phyloP scores from a whole-genome alignment of 2,888 invertebrate genomes.

The Caenorhabditis doughertyi region DNA sequence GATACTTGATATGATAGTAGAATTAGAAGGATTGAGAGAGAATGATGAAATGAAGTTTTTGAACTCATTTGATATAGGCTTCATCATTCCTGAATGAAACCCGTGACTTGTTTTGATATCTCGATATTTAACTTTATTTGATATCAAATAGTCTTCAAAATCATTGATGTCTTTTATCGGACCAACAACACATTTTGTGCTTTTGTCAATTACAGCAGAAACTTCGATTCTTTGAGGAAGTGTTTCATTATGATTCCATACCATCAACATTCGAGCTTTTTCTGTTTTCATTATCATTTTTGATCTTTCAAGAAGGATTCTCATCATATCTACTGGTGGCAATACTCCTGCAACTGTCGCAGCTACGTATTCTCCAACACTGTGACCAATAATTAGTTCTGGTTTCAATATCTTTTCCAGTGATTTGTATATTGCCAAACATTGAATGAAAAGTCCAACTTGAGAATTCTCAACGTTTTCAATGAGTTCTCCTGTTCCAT shows the following conservation, averaged over 20 bases:
- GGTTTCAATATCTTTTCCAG: constrained; percentile 61
- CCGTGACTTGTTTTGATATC: constrained; percentile 73
- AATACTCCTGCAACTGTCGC: constrained; percentile 62
- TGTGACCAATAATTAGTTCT: constrained; percentile 74
- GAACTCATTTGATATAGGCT: constrained; percentile 69
- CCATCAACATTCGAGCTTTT: constrained; percentile 75
- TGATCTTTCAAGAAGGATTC: too few species aligned
- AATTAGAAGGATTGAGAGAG: constrained; percentile 21
- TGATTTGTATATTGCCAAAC: constrained; percentile 59
- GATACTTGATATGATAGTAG: constrained; percentile 74
- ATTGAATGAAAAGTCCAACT: constrained; percentile 70
- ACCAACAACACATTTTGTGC: constrained; percentile 70
- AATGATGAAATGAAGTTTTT: constrained; percentile 17
- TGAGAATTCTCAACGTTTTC: constrained; percentile 64
- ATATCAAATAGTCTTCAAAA: constrained; percentile 31
- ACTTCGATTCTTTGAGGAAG: constrained; percentile 72
- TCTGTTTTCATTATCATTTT: constrained; percentile 68
- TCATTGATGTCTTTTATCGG: constrained; percentile 30
- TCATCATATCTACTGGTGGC: constrained; percentile 42
- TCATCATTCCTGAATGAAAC: constrained; percentile 78
- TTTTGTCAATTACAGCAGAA: constrained; percentile 70
- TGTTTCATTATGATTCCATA: constrained; percentile 53
- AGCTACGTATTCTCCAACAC: constrained; percentile 80
- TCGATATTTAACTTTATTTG: constrained; percentile 53
- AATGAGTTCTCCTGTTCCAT: constrained; percentile 24